A percentile compares a stretch with the other conserved stretches of the same genome.
Conservation (phyloP, 1,140 invertebrate genomes). For the Pantala flavescens region DNA sequence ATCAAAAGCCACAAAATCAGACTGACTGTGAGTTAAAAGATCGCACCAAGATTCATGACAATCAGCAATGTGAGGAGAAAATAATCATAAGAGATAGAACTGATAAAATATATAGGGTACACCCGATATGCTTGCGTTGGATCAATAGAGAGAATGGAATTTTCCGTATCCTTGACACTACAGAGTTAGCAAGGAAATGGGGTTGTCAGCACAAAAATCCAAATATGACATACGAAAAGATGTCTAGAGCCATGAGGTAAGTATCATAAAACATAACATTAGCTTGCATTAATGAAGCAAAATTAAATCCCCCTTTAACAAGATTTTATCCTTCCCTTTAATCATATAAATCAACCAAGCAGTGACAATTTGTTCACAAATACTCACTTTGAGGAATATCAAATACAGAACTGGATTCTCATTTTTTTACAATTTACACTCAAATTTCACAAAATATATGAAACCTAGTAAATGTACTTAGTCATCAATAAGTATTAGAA, state of each 20-base stretch:
- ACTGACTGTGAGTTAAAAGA: no score
- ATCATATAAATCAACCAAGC: background rate
- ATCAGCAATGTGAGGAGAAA: no score
- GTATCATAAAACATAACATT: background rate
- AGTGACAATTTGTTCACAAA: background rate
- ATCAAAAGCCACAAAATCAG: background rate
- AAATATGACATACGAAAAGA: conserved; percentile 23
- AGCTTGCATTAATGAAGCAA: background rate
- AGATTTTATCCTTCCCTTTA: background rate
- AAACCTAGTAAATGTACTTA: no score
- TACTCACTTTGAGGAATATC: no score
- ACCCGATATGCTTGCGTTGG: conserved; percentile 18
- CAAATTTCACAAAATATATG: no score
- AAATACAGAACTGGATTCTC: no score
- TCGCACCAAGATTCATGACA: no score
- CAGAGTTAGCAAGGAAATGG: conserved; percentile 21
- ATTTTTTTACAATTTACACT: no score
- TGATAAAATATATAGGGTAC: no score
- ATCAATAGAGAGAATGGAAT: conserved; percentile 20
- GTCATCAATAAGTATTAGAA: no score
- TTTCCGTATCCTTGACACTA: conserved; percentile 21
- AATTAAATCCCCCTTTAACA: background rate
- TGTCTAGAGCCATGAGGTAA: conserved; percentile 23
- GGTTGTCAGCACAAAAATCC: conserved; percentile 21
- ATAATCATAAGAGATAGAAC: no score